Percentiles rank a stretch among this genome's conserved stretches.
Evolutionary conservation across 2,888 invertebrate genomes (phyloP).

Genomic region (Steinernema hermaphroditum): DNA sequence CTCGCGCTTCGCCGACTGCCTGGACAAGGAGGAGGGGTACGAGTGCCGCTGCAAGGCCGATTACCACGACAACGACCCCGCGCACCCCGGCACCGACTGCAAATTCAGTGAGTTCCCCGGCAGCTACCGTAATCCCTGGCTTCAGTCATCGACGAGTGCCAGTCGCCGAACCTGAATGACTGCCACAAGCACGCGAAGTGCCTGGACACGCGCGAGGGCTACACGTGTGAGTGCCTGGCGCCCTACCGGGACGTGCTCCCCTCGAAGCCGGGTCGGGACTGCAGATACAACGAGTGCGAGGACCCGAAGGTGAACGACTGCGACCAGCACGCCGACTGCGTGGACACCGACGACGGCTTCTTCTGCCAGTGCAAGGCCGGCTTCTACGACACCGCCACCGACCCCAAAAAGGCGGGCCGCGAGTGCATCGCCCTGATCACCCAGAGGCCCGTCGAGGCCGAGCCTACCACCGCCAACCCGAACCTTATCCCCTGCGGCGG

Average conservation of each 20-base stretch:
- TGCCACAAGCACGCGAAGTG: conserved; percentile 55
- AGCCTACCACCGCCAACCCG: conserved; percentile 46
- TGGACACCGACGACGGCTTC: conserved; percentile 30
- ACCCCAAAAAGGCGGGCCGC: conserved; percentile 53
- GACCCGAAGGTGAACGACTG: conserved; percentile 54
- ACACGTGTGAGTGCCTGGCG: conserved; percentile 31
- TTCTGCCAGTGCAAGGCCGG: conserved; percentile 53
- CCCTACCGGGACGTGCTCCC: conserved; percentile 50
- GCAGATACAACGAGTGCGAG: conserved; percentile 50
- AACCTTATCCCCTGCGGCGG: conserved; percentile 51
- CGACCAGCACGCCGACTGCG: conserved; percentile 45
- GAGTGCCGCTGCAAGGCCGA: conserved; percentile 50
- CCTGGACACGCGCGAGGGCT: conserved; percentile 41
- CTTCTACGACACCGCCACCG: conserved; percentile 56
- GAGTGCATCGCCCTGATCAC: conserved; percentile 46
- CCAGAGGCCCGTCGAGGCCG: conserved; percentile 27
- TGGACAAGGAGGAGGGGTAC: conserved; percentile 59
- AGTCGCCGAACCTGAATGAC: conserved; percentile 46
- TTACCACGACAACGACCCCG: conserved; percentile 55
- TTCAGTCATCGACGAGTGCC: conserved; percentile 59
- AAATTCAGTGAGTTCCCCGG: conserved; percentile 49
- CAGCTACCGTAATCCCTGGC: not conserved
- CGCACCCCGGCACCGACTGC: conserved; percentile 57
- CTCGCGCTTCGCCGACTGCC: conserved; percentile 60
- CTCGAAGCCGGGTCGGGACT: conserved; percentile 41